phyloP scores from a whole-genome alignment of 2,888 invertebrate genomes.

The Meiosimyza platycephala region DNA sequence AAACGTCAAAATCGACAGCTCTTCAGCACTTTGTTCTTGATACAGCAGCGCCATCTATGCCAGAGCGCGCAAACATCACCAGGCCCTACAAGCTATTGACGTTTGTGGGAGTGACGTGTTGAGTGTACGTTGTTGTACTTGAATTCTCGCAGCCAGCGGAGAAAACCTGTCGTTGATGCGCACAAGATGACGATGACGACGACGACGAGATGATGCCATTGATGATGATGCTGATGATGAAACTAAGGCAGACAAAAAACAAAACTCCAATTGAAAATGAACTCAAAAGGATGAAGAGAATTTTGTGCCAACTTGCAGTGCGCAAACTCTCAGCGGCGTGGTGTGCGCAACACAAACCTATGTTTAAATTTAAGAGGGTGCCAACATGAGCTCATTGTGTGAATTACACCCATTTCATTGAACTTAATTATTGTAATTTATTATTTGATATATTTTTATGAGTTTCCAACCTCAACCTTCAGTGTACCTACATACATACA shows the following conservation, averaged over 20 bases:
- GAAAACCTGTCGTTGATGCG: slow-evolving; percentile 27
- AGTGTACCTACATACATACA: slow-evolving; percentile 44
- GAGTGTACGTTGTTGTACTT: slow-evolving; percentile 37
- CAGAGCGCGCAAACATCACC: neutral
- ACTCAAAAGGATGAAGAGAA: neutral
- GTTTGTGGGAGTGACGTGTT: slow-evolving; percentile 50
- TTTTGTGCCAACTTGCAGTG: neutral
- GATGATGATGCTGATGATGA: slow-evolving; percentile 5
- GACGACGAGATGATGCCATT: neutral
- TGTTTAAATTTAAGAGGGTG: slow-evolving; percentile 64
- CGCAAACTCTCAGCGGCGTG: slow-evolving; percentile 15
- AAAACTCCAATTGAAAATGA: neutral
- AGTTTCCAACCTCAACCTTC: slow-evolving; percentile 32
- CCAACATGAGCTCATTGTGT: slow-evolving; percentile 58
- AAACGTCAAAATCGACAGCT: slow-evolving; percentile 48
- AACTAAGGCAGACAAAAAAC: neutral
- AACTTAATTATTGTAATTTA: slow-evolving; percentile 67
- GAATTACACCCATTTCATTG: slow-evolving; percentile 61
- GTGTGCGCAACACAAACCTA: slow-evolving; percentile 52
- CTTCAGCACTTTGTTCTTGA: neutral
- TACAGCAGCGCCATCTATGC: slow-evolving; percentile 16
- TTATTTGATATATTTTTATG: slow-evolving; percentile 63
- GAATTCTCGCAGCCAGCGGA: neutral
- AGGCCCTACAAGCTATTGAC: slow-evolving; percentile 34
- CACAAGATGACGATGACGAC: neutral